phyloP scores from a whole-genome alignment of 2,888 invertebrate genomes.

The Plebejus melissa region DNA sequence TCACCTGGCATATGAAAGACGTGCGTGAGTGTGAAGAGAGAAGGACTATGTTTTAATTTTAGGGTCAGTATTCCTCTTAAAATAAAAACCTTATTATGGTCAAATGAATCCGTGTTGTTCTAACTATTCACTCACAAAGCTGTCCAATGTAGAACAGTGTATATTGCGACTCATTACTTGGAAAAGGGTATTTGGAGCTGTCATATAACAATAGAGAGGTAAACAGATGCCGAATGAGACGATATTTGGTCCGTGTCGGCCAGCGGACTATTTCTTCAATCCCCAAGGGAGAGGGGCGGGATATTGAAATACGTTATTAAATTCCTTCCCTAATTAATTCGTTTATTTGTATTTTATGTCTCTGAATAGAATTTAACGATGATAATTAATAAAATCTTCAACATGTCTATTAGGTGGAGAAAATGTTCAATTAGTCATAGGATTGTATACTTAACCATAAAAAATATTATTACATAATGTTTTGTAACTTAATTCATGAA shows the following conservation, averaged over 20 bases:
- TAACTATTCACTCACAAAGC: no score
- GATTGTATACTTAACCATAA: no score
- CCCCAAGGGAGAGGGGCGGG: slow-evolving; percentile 41
- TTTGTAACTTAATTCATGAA: no score
- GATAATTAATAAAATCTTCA: neutral
- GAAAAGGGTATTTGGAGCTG: slow-evolving; percentile 43
- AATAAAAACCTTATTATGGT: no score
- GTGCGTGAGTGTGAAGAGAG: no score
- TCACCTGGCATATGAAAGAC: no score
- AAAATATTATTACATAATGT: no score
- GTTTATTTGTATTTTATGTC: neutral
- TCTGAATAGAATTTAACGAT: neutral
- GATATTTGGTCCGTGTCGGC: slow-evolving; percentile 44
- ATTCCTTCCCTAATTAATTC: slow-evolving; percentile 19
- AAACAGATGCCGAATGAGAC: slow-evolving; percentile 49
- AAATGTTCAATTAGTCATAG: no score
- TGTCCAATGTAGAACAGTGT: neutral
- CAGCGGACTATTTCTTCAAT: slow-evolving; percentile 61
- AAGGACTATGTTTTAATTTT: no score
- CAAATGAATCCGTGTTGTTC: no score
- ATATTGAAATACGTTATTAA: slow-evolving; percentile 36
- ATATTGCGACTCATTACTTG: neutral
- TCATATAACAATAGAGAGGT: slow-evolving; percentile 40
- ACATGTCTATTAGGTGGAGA: no score
- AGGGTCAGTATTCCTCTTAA: no score